Base-by-base conservation (phyloP, 2,797 vertebrate species). In the Eidolon dupreanum region DNA sequence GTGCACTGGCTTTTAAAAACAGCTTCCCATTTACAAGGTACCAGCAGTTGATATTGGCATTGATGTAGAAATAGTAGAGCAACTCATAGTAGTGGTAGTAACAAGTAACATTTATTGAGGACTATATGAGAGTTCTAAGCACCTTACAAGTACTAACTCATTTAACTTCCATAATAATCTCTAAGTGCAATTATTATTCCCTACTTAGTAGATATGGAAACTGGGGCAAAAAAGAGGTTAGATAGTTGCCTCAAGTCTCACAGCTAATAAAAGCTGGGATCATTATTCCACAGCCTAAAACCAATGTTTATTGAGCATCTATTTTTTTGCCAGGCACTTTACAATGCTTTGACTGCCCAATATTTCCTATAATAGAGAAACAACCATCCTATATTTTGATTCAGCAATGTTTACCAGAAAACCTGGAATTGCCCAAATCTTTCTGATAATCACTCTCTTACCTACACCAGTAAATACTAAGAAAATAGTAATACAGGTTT, bases 371-470 rank as follows among this genome's bases (percentile, higher is more conserved):
- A 46, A 73, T 28, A 87, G 19, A 91, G 57, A 90, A 89, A 41
- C 53, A 19, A 70, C 28, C 31, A 70, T 73, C 20, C 24, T 68
- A 7, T 73, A 46, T 87, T 95, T 94, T 77, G 57, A 96, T 88
- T 88, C 33, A 41, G 28, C 17, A 83, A 38, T 6, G 6, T 73
- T 94, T 96, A 88, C 53, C 6, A n/a, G 68, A 88, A 95, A 65
- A 24, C 10, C 17, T 92, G 13, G 22, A 79, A 84, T 82, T 90
- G n/a, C 19, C 49, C 53, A 84, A 68, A 65, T 77, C n/a, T 91
- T 86, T 90, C 85, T 71, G 26, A 88, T 78, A 68, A 75, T 95
- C 15, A 33, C 22, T 90, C 46, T 89, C 38, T 85, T 84, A 33
- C 33, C 53, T 95, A 43, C 73, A 90, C 87, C 19, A 31, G 11